Conservation (phyloP, 1,140 invertebrate genomes). For the Asobara japonica region DNA sequence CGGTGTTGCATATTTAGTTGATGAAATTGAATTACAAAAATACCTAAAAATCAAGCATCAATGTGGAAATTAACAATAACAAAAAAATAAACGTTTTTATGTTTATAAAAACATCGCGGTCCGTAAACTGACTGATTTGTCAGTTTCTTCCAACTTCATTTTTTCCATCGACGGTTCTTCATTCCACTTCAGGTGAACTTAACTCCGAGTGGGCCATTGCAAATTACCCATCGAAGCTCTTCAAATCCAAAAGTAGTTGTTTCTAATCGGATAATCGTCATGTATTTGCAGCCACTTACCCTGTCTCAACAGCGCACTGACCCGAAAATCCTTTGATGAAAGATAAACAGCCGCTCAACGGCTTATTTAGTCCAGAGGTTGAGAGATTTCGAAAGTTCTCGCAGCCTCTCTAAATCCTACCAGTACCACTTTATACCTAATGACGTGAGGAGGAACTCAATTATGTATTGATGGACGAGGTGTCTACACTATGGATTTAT, state of each 20-base stretch:
- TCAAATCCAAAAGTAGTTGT: background rate
- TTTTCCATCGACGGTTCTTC: too few species aligned
- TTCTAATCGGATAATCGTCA: background rate
- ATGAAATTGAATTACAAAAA: too few species aligned
- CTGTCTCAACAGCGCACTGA: background rate
- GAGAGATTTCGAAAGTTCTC: background rate
- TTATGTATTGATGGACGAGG: background rate
- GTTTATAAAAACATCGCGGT: too few species aligned
- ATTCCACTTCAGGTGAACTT: too few species aligned
- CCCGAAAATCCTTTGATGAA: constrained; percentile 18
- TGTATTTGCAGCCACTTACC: background rate
- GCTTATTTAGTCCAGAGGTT: background rate
- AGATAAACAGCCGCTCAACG: constrained; percentile 5
- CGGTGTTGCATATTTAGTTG: too few species aligned
- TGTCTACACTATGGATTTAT: background rate
- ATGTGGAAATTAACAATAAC: too few species aligned
- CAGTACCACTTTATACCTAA: background rate
- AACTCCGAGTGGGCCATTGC: background rate
- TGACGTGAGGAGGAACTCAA: constrained; percentile 1
- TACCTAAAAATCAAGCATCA: too few species aligned
- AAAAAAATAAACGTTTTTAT: too few species aligned
- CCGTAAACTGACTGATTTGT: too few species aligned
- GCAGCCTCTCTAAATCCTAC: background rate
- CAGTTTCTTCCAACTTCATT: too few species aligned
- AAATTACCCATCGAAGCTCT: background rate